Evolutionary conservation across 2,797 vertebrate species (phyloP).

Genomic region (Cuculus canorus): DNA sequence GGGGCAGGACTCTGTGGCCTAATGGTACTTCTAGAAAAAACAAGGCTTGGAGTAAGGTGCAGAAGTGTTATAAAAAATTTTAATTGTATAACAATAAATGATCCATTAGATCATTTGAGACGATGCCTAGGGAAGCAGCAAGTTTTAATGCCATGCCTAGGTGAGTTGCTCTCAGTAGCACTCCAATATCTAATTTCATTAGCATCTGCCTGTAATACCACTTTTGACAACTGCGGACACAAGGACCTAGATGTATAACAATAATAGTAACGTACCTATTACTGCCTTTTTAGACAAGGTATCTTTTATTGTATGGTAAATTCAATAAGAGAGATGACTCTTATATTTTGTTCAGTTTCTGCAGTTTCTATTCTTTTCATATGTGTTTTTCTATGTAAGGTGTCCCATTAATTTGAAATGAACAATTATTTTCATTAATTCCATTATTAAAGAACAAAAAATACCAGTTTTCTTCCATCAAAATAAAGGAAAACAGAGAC

Average conservation of each 20-base stretch:
- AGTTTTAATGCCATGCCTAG: neutral
- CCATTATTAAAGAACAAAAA: neutral
- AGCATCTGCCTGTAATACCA: neutral
- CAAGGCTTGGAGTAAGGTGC: neutral
- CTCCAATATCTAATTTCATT: neutral
- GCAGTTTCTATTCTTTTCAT: neutral
- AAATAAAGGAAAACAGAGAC: neutral
- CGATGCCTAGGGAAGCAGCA: neutral
- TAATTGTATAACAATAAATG: neutral
- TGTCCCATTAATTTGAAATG: neutral
- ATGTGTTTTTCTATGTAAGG: neutral
- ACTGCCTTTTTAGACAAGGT: neutral
- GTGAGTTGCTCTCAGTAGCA: neutral
- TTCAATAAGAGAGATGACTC: rapidly evolving
- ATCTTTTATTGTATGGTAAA: neutral
- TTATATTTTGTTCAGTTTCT: neutral
- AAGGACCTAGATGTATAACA: neutral
- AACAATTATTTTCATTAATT: neutral
- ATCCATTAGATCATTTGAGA: neutral
- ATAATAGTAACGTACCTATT: neutral
- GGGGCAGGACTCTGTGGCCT: neutral
- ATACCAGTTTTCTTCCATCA: neutral
- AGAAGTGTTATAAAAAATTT: neutral
- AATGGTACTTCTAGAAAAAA: neutral
- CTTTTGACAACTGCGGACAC: neutral